A percentile compares a stretch with the other conserved stretches of the same genome.
Conservation (phyloP, 92 coral and sea anemone genomes). For the Zoanthus solanderi region DNA sequence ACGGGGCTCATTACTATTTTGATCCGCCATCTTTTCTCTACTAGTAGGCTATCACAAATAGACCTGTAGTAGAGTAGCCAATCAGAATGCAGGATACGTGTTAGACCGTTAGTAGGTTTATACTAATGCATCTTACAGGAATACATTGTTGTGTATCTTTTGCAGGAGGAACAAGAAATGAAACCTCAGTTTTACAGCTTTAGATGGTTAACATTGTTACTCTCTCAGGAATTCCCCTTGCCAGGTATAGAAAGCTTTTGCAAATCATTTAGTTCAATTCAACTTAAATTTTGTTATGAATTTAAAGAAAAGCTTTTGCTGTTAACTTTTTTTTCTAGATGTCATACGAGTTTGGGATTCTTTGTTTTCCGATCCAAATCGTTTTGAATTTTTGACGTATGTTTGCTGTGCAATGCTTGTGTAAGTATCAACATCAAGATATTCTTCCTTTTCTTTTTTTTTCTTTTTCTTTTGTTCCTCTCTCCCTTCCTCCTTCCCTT, state of each 20-base stretch:
- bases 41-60: too few species aligned
- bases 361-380: conserved; percentile 88
- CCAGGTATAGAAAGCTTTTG: conserved; percentile 65
- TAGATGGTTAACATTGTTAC: conserved; percentile 93
- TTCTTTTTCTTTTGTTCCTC: neutral
- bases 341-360: conserved; percentile 99
- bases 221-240: conserved; percentile 94
- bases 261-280: too few species aligned
- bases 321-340: conserved; percentile 67
- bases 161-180: conserved; percentile 92
- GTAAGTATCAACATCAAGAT: conserved; percentile 58
- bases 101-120: too few species aligned
- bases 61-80: too few species aligned
- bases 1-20: too few species aligned
- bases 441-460: too few species aligned
- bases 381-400: conserved; percentile 93
- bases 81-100: too few species aligned
- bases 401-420: conserved; percentile 98
- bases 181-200: conserved; percentile 97
- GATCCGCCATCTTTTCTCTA: too few species aligned
- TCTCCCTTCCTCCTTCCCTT: neutral
- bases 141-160: neutral
- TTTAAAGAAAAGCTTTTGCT: neutral
- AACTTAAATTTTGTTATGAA: neutral
- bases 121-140: too few species aligned